Base-by-base conservation (phyloP, 2,797 vertebrate genomes). In the Zalophus californianus region DNA sequence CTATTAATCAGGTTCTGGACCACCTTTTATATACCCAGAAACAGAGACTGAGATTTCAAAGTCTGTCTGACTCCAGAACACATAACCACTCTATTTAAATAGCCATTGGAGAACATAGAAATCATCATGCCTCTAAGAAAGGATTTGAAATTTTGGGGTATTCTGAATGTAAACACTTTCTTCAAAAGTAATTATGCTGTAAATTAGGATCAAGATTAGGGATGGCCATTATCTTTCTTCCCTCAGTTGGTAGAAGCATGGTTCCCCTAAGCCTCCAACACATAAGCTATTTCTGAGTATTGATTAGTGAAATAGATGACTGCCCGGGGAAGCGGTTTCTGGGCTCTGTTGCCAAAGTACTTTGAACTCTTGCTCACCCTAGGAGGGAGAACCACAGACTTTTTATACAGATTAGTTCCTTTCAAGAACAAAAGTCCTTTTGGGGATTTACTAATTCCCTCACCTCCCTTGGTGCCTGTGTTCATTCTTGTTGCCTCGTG, bases 351-450 rank as follows among this genome's bases (percentile, higher is more conserved):
- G 23, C 90, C 96, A 97, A 93, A 95, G 93, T 64, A 13, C 90
- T 97, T 98, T 97, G 93, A 93, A 44, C 97, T 95, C 70, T 95
- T 52, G 64, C 79, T 86, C 70, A 91, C 96, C 56, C 64, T 79
- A 93, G 95, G 95, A 93, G 29, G 41, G 3, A 1, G 87, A 97
- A 86, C 73, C 86, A 75, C 79, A 90, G 41, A 97, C 91, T 72
- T 93, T 96, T 87, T 87, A 68, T 92, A 93, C 95, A 80, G 96
- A 96, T 98, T 96, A 98, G 86, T 54, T 95, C 60, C 90, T 98
- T 97, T 95, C 88, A 96, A 96, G 97, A 98, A 95, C 94, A 92
- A 93, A 98, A 98, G 98, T 96, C 80, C 92, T 62, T 97, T 92
- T 88, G 25, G 92, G 90, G 96, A 20, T 92, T 97, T 96, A 91